Evolutionary conservation across 2,888 invertebrate species (phyloP), one percentile per base, ranked within the genome.

Genomic region (Agrotis segetum): DNA sequence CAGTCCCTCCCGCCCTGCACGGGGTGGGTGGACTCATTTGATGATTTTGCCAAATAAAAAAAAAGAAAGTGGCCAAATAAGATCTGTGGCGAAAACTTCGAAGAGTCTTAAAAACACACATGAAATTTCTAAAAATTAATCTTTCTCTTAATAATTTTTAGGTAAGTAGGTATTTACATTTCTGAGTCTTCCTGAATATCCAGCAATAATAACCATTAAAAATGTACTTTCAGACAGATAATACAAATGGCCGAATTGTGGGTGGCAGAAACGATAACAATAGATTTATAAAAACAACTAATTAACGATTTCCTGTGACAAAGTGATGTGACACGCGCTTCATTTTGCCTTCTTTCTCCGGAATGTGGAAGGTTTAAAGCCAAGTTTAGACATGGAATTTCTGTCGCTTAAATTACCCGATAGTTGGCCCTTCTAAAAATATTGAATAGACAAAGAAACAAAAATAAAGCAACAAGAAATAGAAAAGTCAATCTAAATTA

Each of bases 231-330:
- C 66, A 74, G 71, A 79, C 68, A 53, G n/a, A 46, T 78, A 80
- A 80, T 69, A 84, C 74, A 87, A 76, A 81, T 82, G 77, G 83
- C 76, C 70, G 78, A 83, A 79, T 67, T 74, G 86, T 86, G 82
- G 85, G 87, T 53, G 70, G 79, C 74, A n/a, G 53, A 61, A 47
- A 53, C 56, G 44, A 71, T 66, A 79, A 83, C 79, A 81, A 83
- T 79, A 58, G 74, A 63, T 68, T 69, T 69, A 52, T 53, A 77
- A 77, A 84, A 82, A 83, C 78, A 62, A 60, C 83, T 86, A 87
- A 88, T 87, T 85, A 83, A 56, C 85, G 73, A 78, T 87, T 84
- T 87, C 84, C 86, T 82, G 71, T 59, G 58, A 53, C 69, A 77
- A 77, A 78, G 79, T 64, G 65, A 59, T 50, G 50, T 56, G 68